Evolutionary conservation across 2,888 invertebrate species (phyloP).

Genomic region (Philopedon plagiatum): DNA sequence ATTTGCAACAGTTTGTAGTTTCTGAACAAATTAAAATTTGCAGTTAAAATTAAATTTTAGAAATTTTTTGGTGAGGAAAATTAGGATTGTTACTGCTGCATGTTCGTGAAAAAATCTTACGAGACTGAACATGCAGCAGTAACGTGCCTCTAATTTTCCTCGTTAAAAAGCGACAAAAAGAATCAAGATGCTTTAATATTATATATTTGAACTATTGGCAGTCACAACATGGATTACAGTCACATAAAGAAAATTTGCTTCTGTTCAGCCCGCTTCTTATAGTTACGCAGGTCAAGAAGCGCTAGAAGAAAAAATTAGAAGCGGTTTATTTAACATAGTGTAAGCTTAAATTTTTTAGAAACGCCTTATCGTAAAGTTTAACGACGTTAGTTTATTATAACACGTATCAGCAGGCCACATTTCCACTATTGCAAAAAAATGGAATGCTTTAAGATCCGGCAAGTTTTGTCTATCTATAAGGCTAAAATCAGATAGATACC

Average conservation of each 20-base stretch:
- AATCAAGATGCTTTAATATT: neutral
- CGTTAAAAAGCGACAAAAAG: neutral
- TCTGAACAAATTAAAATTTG: conserved; percentile 37
- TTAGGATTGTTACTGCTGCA: conserved; percentile 49
- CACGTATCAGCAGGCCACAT: too few relatives aligned
- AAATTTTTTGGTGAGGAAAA: conserved; percentile 29
- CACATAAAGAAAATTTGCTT: conserved; percentile 48
- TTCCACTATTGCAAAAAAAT: too few relatives aligned
- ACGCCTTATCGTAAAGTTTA: too few relatives aligned
- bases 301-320: conserved; percentile 27
- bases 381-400: too few relatives aligned
- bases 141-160: conserved; percentile 46
- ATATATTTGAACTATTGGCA: conserved; percentile 28
- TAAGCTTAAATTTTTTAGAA: too few relatives aligned
- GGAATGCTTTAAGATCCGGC: too few relatives aligned
- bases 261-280: conserved; percentile 30
- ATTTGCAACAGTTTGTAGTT: conserved; percentile 48
- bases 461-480: too few relatives aligned
- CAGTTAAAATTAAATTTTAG: neutral
- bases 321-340: neutral
- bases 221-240: conserved; percentile 29
- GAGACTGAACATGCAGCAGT: conserved; percentile 51
- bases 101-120: conserved; percentile 22
- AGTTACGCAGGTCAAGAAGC: conserved; percentile 30
- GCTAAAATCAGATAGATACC: too few relatives aligned